Conservation (phyloP, 2,797 vertebrate species). For the Leptodactylus fallax region DNA sequence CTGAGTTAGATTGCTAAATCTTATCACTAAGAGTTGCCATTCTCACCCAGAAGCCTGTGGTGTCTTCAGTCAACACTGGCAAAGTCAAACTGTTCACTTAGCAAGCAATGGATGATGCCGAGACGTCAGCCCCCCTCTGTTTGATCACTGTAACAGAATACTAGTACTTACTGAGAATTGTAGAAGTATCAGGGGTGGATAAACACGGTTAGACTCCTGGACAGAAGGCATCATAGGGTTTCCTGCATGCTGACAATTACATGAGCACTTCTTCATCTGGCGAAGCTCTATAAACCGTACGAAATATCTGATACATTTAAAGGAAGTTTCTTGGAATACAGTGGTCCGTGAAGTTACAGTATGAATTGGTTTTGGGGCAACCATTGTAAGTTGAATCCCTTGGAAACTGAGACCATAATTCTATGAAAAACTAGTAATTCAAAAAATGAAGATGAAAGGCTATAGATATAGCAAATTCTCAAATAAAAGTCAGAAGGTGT, state of each 20-base stretch:
- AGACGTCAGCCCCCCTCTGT: not conserved
- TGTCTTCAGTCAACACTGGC: not conserved
- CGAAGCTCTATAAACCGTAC: not conserved
- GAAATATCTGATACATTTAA: not conserved
- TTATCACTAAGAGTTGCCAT: not conserved
- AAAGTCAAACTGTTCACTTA: slow-evolving; percentile 14
- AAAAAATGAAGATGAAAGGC: too few species aligned
- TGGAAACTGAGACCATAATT: too few species aligned
- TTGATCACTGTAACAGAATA: not conserved
- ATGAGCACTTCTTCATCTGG: not conserved
- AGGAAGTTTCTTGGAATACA: too few species aligned
- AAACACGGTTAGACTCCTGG: not conserved
- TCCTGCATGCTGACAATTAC: not conserved
- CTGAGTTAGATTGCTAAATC: not conserved
- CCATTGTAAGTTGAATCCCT: too few species aligned
- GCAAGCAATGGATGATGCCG: not conserved
- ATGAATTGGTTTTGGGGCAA: too few species aligned
- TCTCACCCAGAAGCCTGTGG: not conserved
- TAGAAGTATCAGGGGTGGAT: not conserved
- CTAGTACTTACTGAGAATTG: not conserved
- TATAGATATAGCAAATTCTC: too few species aligned
- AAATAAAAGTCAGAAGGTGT: too few species aligned
- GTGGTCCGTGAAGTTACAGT: too few species aligned
- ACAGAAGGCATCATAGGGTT: not conserved
- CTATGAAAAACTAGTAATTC: too few species aligned